These are phyloP conservation scores for Nymphalis polychloros DNA, from an alignment of 2,888 invertebrate genomes.

Conservation along the genomic window DNA sequence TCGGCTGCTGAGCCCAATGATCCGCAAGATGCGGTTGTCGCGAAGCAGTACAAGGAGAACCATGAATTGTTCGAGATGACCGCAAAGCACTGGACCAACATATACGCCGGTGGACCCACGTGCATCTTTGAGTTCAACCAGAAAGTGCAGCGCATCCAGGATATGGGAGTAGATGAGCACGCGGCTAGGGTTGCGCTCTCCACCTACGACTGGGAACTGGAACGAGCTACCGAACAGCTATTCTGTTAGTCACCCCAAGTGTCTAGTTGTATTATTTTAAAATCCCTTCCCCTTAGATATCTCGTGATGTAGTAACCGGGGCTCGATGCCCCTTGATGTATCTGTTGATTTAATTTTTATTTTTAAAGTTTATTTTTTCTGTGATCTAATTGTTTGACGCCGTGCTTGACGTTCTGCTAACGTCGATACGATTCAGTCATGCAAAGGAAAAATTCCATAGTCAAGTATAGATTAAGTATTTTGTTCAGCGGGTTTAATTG, in stretches of 20 bases:
- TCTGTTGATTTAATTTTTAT: background rate
- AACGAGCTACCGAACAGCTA: slow-evolving; percentile 91
- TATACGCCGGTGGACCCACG: slow-evolving; percentile 91
- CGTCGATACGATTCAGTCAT: background rate
- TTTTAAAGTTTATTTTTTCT: slow-evolving; percentile 7
- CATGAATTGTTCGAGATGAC: slow-evolving; percentile 93
- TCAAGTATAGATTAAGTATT: slow-evolving; percentile 5
- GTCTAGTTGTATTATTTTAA: slow-evolving; percentile 19
- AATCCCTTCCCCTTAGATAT: slow-evolving; percentile 3
- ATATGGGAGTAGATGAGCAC: slow-evolving; percentile 97
- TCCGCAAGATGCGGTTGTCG: slow-evolving; percentile 98
- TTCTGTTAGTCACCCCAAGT: slow-evolving; percentile 57
- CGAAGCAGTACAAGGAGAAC: slow-evolving; percentile 96
- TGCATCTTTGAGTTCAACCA: slow-evolving; percentile 87
- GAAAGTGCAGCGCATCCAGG: slow-evolving; percentile 92
- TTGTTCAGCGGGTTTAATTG: background rate
- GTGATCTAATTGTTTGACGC: background rate
- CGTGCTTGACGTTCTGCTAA: too few relatives aligned
- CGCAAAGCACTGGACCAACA: slow-evolving; percentile 97
- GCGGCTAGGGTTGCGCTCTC: slow-evolving; percentile 94
- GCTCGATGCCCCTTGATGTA: background rate
- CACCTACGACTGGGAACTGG: slow-evolving; percentile 95
- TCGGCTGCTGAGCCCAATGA: slow-evolving; percentile 95
- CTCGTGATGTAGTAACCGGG: slow-evolving; percentile 8
- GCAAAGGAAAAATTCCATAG: background rate